Conservation (phyloP, 2,113 vertebrate genomes). For the Patagioenas fasciata region DNA sequence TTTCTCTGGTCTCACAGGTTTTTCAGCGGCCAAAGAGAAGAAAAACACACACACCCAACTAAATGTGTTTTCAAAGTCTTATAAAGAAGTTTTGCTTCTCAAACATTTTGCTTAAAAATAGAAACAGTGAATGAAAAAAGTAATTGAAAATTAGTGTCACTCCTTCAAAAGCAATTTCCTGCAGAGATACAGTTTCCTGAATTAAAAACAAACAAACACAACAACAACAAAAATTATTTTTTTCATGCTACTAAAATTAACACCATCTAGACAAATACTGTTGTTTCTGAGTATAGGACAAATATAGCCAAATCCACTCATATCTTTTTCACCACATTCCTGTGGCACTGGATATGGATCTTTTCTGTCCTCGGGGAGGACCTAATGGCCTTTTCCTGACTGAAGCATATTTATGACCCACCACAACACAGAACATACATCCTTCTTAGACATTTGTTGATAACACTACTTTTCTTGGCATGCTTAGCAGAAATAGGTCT, state of each 20-base stretch:
- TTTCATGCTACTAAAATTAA: not conserved
- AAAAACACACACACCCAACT: not conserved
- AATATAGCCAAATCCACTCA: not conserved
- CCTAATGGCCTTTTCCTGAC: not conserved
- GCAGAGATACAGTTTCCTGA: not conserved
- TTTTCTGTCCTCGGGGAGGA: not conserved
- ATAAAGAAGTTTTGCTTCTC: not conserved
- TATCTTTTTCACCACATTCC: not conserved
- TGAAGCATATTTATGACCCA: not conserved
- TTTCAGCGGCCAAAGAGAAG: not conserved
- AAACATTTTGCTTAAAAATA: not conserved
- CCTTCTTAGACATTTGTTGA: not conserved
- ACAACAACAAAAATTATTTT: not conserved
- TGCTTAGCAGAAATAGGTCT: not conserved
- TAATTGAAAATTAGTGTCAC: slow-evolving; percentile 7
- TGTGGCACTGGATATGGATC: not conserved
- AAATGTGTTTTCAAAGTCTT: not conserved
- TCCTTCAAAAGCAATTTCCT: slow-evolving; percentile 8
- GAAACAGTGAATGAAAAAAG: not conserved
- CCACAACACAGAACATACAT: not conserved
- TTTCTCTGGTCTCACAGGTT: not conserved
- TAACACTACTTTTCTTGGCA: not conserved
- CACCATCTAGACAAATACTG: not conserved
- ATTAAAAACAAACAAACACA: no score
- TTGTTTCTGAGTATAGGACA: not conserved